Percentiles rank a stretch among this genome's conserved stretches.
Evolutionary conservation across 2,113 vertebrate genomes (phyloP).

Genomic region (Recurvirostra avosetta): DNA sequence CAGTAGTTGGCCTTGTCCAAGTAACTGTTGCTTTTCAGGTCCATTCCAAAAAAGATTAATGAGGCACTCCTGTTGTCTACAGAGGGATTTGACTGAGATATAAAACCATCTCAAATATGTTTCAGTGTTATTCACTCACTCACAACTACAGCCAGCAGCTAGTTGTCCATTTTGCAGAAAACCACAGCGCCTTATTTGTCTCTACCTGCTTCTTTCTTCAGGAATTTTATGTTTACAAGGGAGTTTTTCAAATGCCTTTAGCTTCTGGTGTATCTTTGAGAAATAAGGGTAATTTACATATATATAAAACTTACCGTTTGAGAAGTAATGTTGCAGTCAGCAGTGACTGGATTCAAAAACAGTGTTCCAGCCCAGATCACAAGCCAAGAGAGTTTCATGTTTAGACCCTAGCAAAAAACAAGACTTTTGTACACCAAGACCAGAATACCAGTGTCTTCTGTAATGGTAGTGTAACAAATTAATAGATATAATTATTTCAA

Average conservation of each 20-base stretch:
- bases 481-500: background rate
- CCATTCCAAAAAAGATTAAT: background rate
- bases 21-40: background rate
- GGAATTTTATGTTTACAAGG: background rate
- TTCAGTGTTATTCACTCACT: background rate
- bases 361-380: conserved; percentile 40
- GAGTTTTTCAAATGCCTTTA: background rate
- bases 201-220: background rate
- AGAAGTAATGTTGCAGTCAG: conserved; percentile 26
- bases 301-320: conserved; percentile 68
- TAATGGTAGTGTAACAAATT: background rate
- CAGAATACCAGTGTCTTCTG: background rate
- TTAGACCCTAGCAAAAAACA: conserved; percentile 49
- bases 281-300: background rate
- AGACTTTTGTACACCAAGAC: background rate
- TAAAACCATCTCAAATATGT: background rate
- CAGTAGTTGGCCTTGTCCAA: background rate
- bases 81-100: background rate
- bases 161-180: background rate
- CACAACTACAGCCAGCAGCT: background rate
- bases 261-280: background rate
- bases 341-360: conserved; percentile 1
- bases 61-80: background rate
- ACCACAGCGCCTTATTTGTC: background rate
- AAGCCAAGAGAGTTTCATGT: conserved; percentile 63